Base-by-base conservation (phyloP, 30 jellyfish, hydroid and myxozoan species). In the Pelagia noctiluca region DNA sequence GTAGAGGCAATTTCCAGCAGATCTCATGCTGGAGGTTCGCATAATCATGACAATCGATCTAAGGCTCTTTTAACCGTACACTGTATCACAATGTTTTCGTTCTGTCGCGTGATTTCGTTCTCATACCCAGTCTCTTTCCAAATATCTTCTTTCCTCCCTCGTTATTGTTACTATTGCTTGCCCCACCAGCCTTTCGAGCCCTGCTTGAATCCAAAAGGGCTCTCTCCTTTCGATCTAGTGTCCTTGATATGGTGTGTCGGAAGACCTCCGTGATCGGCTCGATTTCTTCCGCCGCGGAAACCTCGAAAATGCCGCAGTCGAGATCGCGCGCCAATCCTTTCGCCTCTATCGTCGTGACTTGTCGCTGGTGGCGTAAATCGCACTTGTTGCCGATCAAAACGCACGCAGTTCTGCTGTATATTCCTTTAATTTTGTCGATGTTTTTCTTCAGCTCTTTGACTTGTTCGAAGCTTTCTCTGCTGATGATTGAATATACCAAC, bases 311-410 rank as follows among this genome's bases (percentile, higher is more conserved):
- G 28, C 87, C 64, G 64, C 89, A 86, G 47, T 79, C 89, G 22
- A 86, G 68, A 23, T 86, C 96, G 25, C 89, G 86, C 23, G 96
- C 96, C 25, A 86, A 75, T 22, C 75, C 66, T 42, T 68, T 65
- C 38, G 89, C 96, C 73, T 86, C 96, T 77, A 67, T 37, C 1
- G 86, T 67, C 42, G 96, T 86, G 10, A 86, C 96, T 75, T 86
- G 72, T 28, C 96, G 85, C 50, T 75, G 96, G 30, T 89, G 63
- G 21, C 85, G 69, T 25, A 86, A 50, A 64, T 86, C 96, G 10
- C 84, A 73, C 35, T 86, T 86, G 62, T 86, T 86, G 54, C 96
- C 96, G 22, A 86, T 89, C 49, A 86, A 33, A 32, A 86, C 86
- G 78, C 87, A 67, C 23, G 73, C 72, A 38, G 65, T 47, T 26